Base-by-base conservation (phyloP, 2,797 vertebrate species). In the Pseudomugil tenellus region DNA sequence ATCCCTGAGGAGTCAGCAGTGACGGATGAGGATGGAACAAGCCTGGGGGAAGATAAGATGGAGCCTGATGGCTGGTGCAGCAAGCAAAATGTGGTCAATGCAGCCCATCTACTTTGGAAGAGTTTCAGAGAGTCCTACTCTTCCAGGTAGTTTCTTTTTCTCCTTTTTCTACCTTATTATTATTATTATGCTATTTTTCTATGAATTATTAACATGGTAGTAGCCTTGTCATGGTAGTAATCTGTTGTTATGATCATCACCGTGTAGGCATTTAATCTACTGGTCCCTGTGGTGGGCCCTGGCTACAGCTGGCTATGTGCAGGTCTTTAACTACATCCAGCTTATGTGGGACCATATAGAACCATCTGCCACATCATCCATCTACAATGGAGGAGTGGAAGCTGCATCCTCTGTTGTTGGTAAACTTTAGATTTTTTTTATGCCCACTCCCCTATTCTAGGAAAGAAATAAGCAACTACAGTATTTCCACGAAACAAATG, bases 221-320 rank as follows among this genome's bases (percentile, higher is more conserved):
- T 48, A 52, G 3, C 4, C 19, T 28, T 46, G 12, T 51, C 49
- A 51, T 31, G 3, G 61, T 71, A 1, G 32, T 53, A 28, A 71
- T 59, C 1, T 70, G 32, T 64, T 78, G 49, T 58, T 9, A 37
- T 58, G 19, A 72, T 81, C 35, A n/a, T 48, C 58, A 23, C 73
- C 71, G 21, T 88, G 70, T 62, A 91, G 84, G 64, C 79, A 69
- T 62, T 67, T 93, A 76, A 77, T 94, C 73, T 92, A 89, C 82
- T 94, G 93, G 92, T 94, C 93, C 14, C 53, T 94, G 69, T 93
- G 92, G 93, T 94, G 93, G 94, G 89, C 93, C 68, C 53, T 94
- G 75, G 93, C 93, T 58, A 92, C 93, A 29, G 90, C 92, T 39
- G 92, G 93, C 26, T 93, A 95, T 1, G 72, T 78, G 34, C 93